These are phyloP conservation scores for Gnathonemus longibarbis DNA, from an alignment of 2,113 vertebrate genomes.

Conservation along the genomic window DNA sequence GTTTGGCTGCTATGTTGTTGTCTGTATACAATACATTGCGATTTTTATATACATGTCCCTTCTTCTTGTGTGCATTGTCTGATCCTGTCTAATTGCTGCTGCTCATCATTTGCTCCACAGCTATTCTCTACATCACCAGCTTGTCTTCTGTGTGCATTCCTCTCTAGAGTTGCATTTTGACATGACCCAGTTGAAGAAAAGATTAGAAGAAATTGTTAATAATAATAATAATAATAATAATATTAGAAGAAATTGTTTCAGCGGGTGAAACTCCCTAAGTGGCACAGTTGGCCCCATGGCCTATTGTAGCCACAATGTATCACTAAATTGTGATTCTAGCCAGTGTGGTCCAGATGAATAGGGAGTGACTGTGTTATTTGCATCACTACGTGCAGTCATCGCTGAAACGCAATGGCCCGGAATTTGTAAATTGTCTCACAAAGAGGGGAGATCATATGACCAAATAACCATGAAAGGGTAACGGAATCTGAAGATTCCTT, in stretches of 20 bases:
- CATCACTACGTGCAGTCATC: neutral
- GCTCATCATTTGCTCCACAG: neutral
- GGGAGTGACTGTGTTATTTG: neutral
- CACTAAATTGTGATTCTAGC: neutral
- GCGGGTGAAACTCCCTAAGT: neutral
- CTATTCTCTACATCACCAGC: neutral
- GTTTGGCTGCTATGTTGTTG: neutral
- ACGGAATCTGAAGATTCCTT: neutral
- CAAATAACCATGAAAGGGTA: neutral
- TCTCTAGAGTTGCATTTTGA: neutral
- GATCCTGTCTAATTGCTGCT: neutral
- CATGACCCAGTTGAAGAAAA: neutral
- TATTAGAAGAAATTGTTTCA: neutral
- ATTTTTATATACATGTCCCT: neutral
- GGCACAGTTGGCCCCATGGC: neutral
- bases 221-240: neutral
- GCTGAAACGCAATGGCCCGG: neutral
- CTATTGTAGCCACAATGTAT: neutral
- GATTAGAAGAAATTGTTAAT: neutral
- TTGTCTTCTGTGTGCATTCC: neutral
- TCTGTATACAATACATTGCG: neutral
- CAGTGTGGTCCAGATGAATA: neutral
- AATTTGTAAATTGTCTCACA: neutral
- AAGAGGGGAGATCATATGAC: neutral
- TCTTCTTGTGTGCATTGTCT: neutral